Conservation (phyloP, 2,797 vertebrate species). For the Smutsia temminckii region DNA sequence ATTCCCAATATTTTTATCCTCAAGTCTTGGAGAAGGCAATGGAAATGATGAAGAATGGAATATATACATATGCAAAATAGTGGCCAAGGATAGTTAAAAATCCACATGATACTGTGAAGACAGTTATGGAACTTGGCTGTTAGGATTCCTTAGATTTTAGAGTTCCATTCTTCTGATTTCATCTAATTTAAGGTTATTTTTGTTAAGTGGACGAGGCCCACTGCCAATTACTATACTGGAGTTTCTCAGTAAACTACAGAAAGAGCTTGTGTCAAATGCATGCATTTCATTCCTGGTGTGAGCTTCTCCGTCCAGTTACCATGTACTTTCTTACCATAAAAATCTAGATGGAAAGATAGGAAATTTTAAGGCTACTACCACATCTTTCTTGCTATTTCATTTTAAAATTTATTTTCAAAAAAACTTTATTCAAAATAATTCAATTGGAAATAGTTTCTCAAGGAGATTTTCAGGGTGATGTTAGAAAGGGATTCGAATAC, state of each 20-base stretch:
- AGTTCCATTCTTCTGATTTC: not conserved
- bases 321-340: not conserved
- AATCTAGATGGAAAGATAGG: not conserved
- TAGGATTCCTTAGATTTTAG: not conserved
- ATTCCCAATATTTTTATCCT: not conserved
- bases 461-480: not conserved
- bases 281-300: not conserved
- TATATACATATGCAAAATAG: not conserved
- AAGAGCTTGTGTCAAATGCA: not conserved
- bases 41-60: not conserved
- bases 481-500: not conserved
- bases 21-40: not conserved
- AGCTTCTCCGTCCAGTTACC: not conserved
- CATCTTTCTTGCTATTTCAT: not conserved
- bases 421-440: not conserved
- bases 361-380: not conserved
- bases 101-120: not conserved
- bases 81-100: not conserved
- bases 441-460: not conserved
- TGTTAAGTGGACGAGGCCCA: not conserved
- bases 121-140: constrained; percentile 12
- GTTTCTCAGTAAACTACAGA: not conserved
- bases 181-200: constrained; percentile 6
- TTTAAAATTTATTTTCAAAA: constrained; percentile 13
- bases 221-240: not conserved